These are phyloP conservation scores for Pyrgilauda ruficollis DNA, from an alignment of 2,113 vertebrate species.

Conservation along the genomic window DNA sequence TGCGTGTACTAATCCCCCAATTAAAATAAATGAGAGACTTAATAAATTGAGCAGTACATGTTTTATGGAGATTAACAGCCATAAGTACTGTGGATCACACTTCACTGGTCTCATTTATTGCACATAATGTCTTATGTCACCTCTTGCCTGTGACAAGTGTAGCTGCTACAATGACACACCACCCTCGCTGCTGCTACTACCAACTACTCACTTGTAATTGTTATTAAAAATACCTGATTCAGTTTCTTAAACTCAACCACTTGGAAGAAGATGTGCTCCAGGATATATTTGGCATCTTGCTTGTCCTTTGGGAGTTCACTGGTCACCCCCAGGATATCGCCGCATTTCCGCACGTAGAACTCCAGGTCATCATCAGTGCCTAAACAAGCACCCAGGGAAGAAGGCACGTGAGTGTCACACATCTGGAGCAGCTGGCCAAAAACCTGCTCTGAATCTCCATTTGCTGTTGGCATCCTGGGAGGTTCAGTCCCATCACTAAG, in stretches of 20 bases:
- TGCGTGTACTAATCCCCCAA: not conserved
- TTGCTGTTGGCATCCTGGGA: not conserved
- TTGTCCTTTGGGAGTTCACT: slow-evolving; percentile 88
- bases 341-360: slow-evolving; percentile 92
- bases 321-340: slow-evolving; percentile 90
- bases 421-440: not conserved
- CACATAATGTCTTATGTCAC: not conserved
- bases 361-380: slow-evolving; percentile 96
- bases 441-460: not conserved
- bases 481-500: not conserved
- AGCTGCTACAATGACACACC: not conserved
- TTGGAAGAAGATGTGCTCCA: slow-evolving; percentile 95
- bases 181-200: not conserved
- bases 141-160: not conserved
- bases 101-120: not conserved
- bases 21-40: not conserved
- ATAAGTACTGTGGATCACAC: not conserved
- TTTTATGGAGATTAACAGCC: not conserved
- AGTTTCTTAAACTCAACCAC: slow-evolving; percentile 97
- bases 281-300: slow-evolving; percentile 88
- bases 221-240: slow-evolving; percentile 83
- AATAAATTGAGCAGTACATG: not conserved
- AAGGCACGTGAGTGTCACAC: not conserved
- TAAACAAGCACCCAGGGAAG: slow-evolving; percentile 34
- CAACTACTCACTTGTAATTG: not conserved